A percentile compares a stretch with the other conserved stretches of the same genome.
These are phyloP conservation scores for Oreochromis spilurus DNA, from an alignment of 2,113 vertebrate species.

Conservation along the genomic window DNA sequence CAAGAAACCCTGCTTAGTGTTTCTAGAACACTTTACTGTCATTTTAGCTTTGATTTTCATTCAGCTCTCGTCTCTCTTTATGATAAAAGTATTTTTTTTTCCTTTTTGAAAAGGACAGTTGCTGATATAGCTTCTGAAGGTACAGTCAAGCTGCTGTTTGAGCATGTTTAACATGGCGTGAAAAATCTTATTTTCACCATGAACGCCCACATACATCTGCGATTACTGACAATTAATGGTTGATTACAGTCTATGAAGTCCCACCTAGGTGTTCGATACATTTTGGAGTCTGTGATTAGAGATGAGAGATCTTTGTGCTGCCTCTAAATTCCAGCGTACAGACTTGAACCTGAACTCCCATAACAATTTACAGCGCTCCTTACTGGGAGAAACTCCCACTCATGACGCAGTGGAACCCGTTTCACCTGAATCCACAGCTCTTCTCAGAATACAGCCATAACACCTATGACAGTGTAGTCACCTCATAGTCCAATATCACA, in stretches of 20 bases:
- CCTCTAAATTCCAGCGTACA: not conserved
- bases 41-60: not conserved
- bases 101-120: not conserved
- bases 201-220: not conserved
- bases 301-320: not conserved
- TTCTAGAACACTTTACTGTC: not conserved
- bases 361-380: rapidly evolving
- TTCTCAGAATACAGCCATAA: not conserved
- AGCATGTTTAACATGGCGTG: not conserved
- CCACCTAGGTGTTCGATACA: not conserved
- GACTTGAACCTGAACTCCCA: not conserved
- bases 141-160: not conserved
- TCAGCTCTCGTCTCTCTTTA: not conserved
- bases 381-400: not conserved
- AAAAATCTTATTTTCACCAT: not conserved
- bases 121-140: not conserved
- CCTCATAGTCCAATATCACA: not conserved
- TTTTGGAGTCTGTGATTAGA: not conserved
- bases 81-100: not conserved
- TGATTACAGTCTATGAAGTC: not conserved
- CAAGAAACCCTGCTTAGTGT: not conserved
- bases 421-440: not conserved
- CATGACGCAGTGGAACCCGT: not conserved
- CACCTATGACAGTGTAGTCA: not conserved
- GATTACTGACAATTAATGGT: not conserved